Base-by-base conservation (phyloP, 2,888 invertebrate genomes). In the Apamea anceps region DNA sequence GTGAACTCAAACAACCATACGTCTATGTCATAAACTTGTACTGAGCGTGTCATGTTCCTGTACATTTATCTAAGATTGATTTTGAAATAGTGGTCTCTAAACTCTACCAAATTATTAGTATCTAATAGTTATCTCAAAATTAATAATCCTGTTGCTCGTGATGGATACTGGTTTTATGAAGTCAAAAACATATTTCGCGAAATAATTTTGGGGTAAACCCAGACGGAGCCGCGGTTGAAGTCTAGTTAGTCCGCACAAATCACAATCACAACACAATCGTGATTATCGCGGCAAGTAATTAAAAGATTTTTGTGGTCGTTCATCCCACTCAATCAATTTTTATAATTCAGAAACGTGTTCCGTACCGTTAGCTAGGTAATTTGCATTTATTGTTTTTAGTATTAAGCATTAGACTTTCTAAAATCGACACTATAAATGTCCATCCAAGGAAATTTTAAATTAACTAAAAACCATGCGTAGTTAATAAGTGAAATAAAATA, bases 261-360 rank as follows among this genome's bases (percentile, higher is more conserved):
- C 72, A 63, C 65, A 81, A 81, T 73, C 72, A 75, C 65, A 54
- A 70, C n/a, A 68, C n/a, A 73, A 48, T 71, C 68, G 62, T 77
- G 54, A 79, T 81, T 71, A 72, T 70, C 28, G 60, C n/a, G n/a
- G 72, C 54, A 79, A 75, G 87, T 72, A 63, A 81, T 87, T 85
- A 85, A 68, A 70, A 51, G 60, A 13, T 81, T 87, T 87, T 80
- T 85, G 71, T 82, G 76, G 70, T 77, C 81, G 82, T 73, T 60
- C 71, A 81, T 87, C 88, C 85, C 86, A 88, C 83, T 85, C 88
- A 89, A 87, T 88, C 81, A 84, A 82, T 88, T 90, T 84, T 85
- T 73, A 74, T 77, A 85, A 85, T 87, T 89, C 45, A 81, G 78
- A 85, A 87, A 85, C 89, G 87, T 86, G 81, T 90, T 91, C 77